Base-by-base conservation (phyloP, 2,888 invertebrate genomes). In the Synergus itoensis region DNA sequence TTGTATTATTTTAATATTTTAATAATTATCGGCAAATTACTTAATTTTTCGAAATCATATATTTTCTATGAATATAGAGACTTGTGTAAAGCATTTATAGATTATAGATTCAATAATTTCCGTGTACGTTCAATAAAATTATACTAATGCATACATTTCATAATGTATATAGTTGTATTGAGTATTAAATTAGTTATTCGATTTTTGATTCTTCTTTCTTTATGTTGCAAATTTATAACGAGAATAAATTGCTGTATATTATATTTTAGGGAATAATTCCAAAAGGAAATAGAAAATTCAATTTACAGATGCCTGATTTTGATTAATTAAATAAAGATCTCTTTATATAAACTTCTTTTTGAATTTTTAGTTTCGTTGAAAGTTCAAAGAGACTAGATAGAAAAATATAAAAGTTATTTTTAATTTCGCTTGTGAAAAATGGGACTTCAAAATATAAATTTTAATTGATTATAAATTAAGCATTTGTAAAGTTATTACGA, bases 1-100 rank as follows among this genome's bases (percentile, higher is more conserved):
- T 53, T 73, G 21, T 16, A 18, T 75, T 57, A 36, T 60, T 60
- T 21, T 18, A 69, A 45, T 45, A 69, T 21, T n/a, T 69, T 69
- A 48, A 21, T n/a, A n/a, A 14, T 75, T 21, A 16, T 60, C 14
- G 60, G 62, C 62, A 41, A n/a, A 41, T 63, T 77, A 62, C 64
- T 64, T 77, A 62, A 43, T n/a, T 63, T 77, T 77, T 63, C 28
- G 7, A 45, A n/a, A 48, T 36, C 36, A 21, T 53, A 16, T 4
- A 57, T 21, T 45, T 21, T 48, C 16, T 45, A 18, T 16, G 16
- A 48, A 57, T 36, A 53, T 11, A 60, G 5, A 60, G 9, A 12
- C 21, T 60, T 60, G 14, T 36, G 62, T 18, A 62, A 76, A 40
- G 63, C 57, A 81, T 82, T 78, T 45, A 60, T 53, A 36, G n/a